Base-by-base conservation (phyloP, 1,140 invertebrate genomes). In the Formica selysi region DNA sequence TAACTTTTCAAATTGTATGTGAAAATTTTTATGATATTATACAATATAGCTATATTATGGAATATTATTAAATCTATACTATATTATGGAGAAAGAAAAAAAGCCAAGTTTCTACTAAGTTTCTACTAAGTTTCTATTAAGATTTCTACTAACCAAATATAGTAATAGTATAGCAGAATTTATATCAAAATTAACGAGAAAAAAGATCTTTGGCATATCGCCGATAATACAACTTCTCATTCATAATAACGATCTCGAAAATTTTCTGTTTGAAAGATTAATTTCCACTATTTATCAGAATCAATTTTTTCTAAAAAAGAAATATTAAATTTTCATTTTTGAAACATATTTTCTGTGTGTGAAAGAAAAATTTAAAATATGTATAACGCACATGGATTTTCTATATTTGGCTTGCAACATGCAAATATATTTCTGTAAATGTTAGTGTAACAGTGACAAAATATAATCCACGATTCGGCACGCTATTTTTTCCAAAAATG, bases 381-480 rank as follows among this genome's bases (percentile, higher is more conserved):
- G 4, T 48, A 68, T 26, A 32, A 1, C 13, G 13, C 48, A 51
- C 32, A 32, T 4, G 8, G 26, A 59, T 70, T 80, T 4, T 29
- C 4, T 5, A 2, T 51, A 22, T 79, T 67, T 79, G 54, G 57
- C 16, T 1, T 22, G 10, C 41, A 13, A 38, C 10, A 29, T 41
- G n/a, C 22, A 41, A 57, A 57, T 11, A 80, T 80, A 51, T 80
- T 67, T 41, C 7, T 26, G 36, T 13, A n/a, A 32, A 70, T 41
- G 36, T 70, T 80, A 70, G 59, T 70, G 36, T 22, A 80, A 80
- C 22, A 70, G 10, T 44, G 64, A 57, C n/a, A 70, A 70, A 80
- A 70, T 22, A n/a, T 80, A 80, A 80, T 70, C 64, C 64, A 13
- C 13, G 62, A 80, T 32, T 71, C 41, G 68, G 38, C 65, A 26